phyloP scores from a whole-genome alignment of 2,797 vertebrate genomes.

The Channa striata region DNA sequence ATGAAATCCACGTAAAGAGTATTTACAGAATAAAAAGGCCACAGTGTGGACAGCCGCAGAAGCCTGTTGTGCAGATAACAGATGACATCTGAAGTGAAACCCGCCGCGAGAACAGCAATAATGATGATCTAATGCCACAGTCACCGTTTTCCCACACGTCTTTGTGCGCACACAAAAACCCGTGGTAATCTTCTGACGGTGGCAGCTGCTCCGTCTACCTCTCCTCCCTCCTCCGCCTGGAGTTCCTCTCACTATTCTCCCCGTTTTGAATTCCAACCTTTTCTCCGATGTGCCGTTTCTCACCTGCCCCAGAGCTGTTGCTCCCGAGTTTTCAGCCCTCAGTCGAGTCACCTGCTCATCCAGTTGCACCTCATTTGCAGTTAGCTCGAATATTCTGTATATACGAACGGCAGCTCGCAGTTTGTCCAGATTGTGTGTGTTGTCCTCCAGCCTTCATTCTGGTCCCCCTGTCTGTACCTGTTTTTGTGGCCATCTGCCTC shows the following conservation, averaged over 20 bases:
- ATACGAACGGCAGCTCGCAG: neutral
- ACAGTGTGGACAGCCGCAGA: neutral
- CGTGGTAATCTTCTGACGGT: conserved; percentile 49
- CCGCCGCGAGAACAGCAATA: conserved; percentile 25
- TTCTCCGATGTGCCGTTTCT: conserved; percentile 4
- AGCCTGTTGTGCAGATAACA: conserved; percentile 6
- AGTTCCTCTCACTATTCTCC: conserved; percentile 6
- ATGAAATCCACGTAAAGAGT: neutral
- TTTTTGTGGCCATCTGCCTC: conserved; percentile 33
- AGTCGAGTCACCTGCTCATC: conserved; percentile 2
- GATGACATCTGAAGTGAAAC: conserved; percentile 27
- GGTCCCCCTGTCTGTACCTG: conserved; percentile 19
- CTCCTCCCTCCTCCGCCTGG: conserved; percentile 36
- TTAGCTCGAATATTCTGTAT: conserved; percentile 1
- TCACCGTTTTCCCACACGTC: conserved; percentile 36
- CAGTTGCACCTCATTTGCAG: neutral
- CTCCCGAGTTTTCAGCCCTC: neutral
- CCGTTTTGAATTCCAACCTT: neutral
- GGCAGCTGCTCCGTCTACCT: conserved; percentile 53
- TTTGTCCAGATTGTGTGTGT: conserved; percentile 5
- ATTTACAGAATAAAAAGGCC: neutral
- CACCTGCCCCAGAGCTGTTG: conserved; percentile 7
- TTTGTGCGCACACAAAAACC: conserved; percentile 44
- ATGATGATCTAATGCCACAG: conserved; percentile 2
- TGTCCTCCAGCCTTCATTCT: conserved; percentile 8